Conservation (phyloP, 64 coral and sea anemone species). For the Pachyseris speciosa region DNA sequence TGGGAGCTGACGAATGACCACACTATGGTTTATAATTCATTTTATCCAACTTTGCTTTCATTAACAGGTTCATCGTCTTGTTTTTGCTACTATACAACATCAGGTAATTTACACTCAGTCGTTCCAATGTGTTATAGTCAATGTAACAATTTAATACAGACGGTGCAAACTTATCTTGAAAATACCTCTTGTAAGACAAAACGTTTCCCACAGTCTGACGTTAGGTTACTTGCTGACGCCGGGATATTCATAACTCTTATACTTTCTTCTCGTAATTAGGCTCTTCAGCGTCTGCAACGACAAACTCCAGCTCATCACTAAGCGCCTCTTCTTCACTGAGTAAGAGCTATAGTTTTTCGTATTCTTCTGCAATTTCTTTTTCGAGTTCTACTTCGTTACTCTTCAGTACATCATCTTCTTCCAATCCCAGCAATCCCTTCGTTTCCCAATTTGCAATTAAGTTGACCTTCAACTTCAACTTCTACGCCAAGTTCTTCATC, state of each 20-base stretch:
- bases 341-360: too few species aligned
- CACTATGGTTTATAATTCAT: neutral
- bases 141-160: too few species aligned
- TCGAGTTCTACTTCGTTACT: neutral
- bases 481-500: too few species aligned
- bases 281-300: neutral
- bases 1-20: neutral
- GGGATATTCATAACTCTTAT: neutral
- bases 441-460: too few species aligned
- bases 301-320: neutral
- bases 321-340: too few species aligned
- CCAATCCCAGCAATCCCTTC: too few species aligned
- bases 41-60: neutral
- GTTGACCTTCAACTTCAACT: too few species aligned
- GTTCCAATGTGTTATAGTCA: too few species aligned
- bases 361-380: neutral
- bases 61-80: neutral
- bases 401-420: neutral
- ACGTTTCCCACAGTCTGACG: neutral
- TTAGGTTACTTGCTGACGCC: neutral
- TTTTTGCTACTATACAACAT: neutral
- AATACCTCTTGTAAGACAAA: neutral
- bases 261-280: neutral
- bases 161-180: neutral
- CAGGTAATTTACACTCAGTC: neutral